Base-by-base conservation (phyloP, 2,888 invertebrate genomes). In the Xestia sexstrigata region DNA sequence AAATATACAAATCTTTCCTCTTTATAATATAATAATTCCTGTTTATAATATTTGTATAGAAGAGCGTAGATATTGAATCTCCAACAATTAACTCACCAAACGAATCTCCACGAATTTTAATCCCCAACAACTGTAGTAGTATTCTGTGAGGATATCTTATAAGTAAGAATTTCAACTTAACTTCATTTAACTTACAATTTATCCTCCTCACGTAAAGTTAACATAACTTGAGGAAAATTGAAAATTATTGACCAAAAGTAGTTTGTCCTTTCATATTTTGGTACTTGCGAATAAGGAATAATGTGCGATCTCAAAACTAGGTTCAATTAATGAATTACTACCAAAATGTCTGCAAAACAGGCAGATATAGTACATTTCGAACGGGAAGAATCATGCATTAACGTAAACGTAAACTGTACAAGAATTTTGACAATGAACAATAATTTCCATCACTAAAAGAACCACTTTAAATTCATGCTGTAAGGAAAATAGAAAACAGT, bases 181-280 rank as follows among this genome's bases (percentile, higher is more conserved):
- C 13, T 26, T 13, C n/a, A 55, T 13, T 26, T 52, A 11, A 52
- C 9, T 23, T 52, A 23, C 9, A 9, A 1, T 11, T 52, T 52
- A 23, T 52, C 52, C 52, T 52, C 52, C 23, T 23, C 9, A 23
- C 52, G 9, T 52, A 23, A 9, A 52, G 9, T 52, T 4, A 52
- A 30, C 0, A 20, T 35, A 17, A 39, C 9, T 76, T 47, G 42
- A 76, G 79, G 68, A 49, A 60, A 76, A 76, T 60, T 7, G 9
- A 26, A 76, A 75, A 26, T 30, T 20, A 39, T 17, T 17, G 20
- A 42, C n/a, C 20, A 30, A 49, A 55, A 65, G 13, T 26, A 55
- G 23, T 45, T 65, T 23, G 8, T 47, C 23, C 8, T 17, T 49
- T 39, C 23, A 45, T 15, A n/a, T 45, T 52, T 52, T 35, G 11